phyloP scores from a whole-genome alignment of 1,140 invertebrate genomes.

The Ceratitis capitata region DNA sequence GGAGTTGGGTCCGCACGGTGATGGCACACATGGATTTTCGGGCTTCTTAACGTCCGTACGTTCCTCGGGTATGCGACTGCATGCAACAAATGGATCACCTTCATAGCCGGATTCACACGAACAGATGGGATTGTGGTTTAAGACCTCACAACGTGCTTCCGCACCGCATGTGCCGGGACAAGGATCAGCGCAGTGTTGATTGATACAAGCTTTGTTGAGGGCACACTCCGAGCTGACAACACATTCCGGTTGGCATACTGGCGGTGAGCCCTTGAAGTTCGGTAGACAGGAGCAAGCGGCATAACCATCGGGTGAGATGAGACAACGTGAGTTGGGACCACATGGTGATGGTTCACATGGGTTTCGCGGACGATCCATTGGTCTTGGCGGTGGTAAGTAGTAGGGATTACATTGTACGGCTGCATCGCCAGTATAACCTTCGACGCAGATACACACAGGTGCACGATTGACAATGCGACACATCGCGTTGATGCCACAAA shows the following conservation, averaged over 20 bases:
- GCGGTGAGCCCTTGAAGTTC: conserved; percentile 80
- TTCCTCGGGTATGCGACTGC: conserved; percentile 68
- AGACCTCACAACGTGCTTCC: conserved; percentile 77
- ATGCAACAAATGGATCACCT: conserved; percentile 84
- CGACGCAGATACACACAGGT: conserved; percentile 80
- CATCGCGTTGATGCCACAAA: conserved; percentile 79
- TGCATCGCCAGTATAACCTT: conserved; percentile 79
- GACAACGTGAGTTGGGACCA: conserved; percentile 81
- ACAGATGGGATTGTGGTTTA: conserved; percentile 86
- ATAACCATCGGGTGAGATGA: conserved; percentile 75
- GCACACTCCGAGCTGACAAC: conserved; percentile 82
- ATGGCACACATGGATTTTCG: conserved; percentile 78
- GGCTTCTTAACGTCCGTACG: conserved; percentile 58
- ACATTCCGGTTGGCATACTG: conserved; percentile 82
- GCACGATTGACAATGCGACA: conserved; percentile 82
- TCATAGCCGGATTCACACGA: conserved; percentile 77
- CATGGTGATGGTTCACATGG: conserved; percentile 81
- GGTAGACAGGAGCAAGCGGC: conserved; percentile 84
- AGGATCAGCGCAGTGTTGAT: conserved; percentile 81
- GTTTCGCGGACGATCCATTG: conserved; percentile 61
- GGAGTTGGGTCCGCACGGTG: conserved; percentile 86
- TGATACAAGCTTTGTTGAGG: conserved; percentile 80
- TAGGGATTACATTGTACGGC: conserved; percentile 74
- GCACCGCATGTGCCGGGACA: conserved; percentile 82
- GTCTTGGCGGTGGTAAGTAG: conserved; percentile 57